Evolutionary conservation across 2,888 invertebrate species (phyloP).

Genomic region (Gortyna flavago): DNA sequence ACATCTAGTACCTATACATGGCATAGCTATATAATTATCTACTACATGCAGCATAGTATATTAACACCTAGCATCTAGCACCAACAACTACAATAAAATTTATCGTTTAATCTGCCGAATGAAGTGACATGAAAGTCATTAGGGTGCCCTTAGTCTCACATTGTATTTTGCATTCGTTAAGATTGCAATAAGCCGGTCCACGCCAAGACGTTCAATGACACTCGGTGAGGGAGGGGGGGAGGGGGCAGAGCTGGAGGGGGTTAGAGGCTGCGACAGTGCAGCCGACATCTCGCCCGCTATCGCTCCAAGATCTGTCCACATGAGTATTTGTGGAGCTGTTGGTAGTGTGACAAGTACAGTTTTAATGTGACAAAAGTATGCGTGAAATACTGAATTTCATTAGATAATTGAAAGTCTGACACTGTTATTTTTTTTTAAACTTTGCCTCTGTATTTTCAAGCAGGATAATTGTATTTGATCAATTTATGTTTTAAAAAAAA

Average conservation of each 20-base stretch:
- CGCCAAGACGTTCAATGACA: conserved; percentile 85
- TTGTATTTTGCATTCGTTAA: conserved; percentile 79
- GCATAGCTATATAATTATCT: not conserved
- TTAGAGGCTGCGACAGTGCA: conserved; percentile 82
- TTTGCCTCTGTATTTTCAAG: not conserved
- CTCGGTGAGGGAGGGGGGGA: conserved; percentile 69
- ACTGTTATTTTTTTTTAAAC: too few species aligned
- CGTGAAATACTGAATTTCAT: not conserved
- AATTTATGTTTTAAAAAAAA: too few species aligned
- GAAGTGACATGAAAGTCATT: conserved; percentile 70
- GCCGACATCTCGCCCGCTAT: conserved; percentile 86
- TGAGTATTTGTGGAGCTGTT: conserved; percentile 63
- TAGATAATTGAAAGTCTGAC: not conserved
- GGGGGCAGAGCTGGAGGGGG: conserved; percentile 70
- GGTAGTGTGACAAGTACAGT: conserved; percentile 62
- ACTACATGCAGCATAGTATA: not conserved
- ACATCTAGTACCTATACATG: not conserved
- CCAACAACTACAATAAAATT: conserved; percentile 44
- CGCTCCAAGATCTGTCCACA: conserved; percentile 83
- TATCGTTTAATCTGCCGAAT: conserved; percentile 66
- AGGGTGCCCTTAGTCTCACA: conserved; percentile 75
- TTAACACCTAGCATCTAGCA: conserved; percentile 21
- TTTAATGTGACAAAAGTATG: conserved; percentile 30
- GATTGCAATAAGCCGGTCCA: conserved; percentile 74
- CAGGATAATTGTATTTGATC: not conserved